A percentile compares a stretch with the other conserved stretches of the same genome.
Conservation (phyloP, 2,113 vertebrate species). For the Lepus europaeus region DNA sequence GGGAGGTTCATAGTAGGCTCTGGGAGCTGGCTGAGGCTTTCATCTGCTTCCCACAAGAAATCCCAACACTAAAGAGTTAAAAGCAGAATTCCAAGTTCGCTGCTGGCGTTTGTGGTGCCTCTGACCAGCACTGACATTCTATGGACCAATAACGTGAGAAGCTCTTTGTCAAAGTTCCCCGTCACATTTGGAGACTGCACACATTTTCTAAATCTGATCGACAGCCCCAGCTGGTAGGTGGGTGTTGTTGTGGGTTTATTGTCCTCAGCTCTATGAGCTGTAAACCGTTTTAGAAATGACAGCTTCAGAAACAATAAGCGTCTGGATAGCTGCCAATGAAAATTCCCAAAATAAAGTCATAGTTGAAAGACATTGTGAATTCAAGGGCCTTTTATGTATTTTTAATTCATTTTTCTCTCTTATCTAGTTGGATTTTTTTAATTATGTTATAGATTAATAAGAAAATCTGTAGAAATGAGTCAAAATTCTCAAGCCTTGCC, state of each 20-base stretch:
- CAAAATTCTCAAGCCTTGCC: slow-evolving; percentile 46
- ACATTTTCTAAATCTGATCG: slow-evolving; percentile 31
- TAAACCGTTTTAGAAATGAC: slow-evolving; percentile 62
- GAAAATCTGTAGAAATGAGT: neutral
- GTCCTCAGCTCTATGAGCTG: slow-evolving; percentile 23
- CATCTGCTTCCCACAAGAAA: neutral
- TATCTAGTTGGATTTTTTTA: neutral
- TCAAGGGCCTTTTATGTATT: slow-evolving; percentile 7
- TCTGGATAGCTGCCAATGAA: slow-evolving; percentile 66
- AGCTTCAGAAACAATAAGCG: slow-evolving; percentile 60
- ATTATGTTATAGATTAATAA: neutral
- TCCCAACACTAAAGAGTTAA: neutral
- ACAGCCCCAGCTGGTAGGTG: slow-evolving; percentile 44
- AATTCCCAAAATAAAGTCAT: slow-evolving; percentile 60
- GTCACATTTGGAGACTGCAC: neutral
- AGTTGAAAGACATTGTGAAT: slow-evolving; percentile 36
- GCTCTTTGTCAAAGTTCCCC: neutral
- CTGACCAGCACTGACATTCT: neutral
- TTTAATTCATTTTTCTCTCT: neutral
- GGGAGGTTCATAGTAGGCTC: neutral
- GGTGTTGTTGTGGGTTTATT: slow-evolving; percentile 12
- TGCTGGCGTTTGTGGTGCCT: neutral
- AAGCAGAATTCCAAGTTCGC: neutral
- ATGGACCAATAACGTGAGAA: neutral
- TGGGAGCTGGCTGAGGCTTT: neutral